Evolutionary conservation across 30 jellyfish, hydroid and myxozoan species (phyloP).

Genomic region (Chironex yamaguchii): DNA sequence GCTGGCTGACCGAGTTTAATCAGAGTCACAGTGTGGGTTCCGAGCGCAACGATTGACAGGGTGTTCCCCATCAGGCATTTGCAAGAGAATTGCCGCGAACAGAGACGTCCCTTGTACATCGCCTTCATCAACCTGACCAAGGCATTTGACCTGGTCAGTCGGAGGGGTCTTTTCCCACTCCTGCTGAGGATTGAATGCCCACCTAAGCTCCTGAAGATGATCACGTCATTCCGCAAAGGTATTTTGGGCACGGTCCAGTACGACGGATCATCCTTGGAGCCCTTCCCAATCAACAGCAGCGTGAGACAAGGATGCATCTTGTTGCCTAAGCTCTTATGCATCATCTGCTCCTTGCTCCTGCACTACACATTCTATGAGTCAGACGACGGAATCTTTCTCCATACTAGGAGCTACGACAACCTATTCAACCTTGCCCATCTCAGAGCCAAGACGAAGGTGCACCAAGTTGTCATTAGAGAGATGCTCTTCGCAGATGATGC

Average conservation of each 20-base stretch:
- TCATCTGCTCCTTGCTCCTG: constrained; percentile 18
- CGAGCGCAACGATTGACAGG: too few relatives aligned
- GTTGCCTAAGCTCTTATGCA: background rate
- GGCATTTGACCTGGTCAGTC: background rate
- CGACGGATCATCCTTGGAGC: constrained; percentile 20
- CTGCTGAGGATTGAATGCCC: constrained; percentile 1
- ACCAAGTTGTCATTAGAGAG: background rate
- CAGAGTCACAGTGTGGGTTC: too few relatives aligned
- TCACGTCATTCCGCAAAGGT: background rate
- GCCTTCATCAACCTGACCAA: constrained; percentile 5
- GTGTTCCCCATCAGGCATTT: too few relatives aligned
- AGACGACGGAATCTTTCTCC: constrained; percentile 9
- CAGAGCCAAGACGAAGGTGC: background rate
- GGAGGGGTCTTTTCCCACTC: background rate
- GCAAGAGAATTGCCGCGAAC: constrained; percentile 1
- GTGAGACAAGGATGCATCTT: constrained; percentile 5
- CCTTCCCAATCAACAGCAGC: constrained; percentile 11
- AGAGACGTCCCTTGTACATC: background rate
- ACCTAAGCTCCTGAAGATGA: constrained; percentile 1
- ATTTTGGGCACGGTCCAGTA: background rate
- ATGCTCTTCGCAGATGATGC: constrained; percentile 1
- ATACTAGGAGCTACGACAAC: constrained; percentile 4
- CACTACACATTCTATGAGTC: background rate
- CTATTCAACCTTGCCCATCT: constrained; percentile 1
- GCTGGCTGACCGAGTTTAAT: too few relatives aligned